phyloP scores from a whole-genome alignment of 2,888 invertebrate genomes.

The Flabesymbios commensalis region DNA sequence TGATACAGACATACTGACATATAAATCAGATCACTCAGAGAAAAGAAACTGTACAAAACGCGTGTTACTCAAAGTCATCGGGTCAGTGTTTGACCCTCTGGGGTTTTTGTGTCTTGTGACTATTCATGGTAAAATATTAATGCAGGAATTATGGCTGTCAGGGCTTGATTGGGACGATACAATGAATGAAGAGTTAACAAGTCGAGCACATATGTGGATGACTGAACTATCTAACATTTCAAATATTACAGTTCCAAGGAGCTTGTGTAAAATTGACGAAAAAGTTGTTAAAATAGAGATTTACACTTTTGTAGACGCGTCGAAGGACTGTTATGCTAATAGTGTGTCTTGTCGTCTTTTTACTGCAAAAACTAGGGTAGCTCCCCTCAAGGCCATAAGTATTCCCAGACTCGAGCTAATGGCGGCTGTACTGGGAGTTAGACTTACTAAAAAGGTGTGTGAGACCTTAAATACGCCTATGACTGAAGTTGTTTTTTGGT shows the following conservation, averaged over 20 bases:
- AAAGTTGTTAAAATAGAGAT: background rate
- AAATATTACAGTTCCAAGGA: slow-evolving; percentile 4
- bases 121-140: slow-evolving; percentile 4
- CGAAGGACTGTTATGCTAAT: slow-evolving; percentile 15
- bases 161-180: slow-evolving; percentile 19
- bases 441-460: background rate
- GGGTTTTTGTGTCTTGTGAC: slow-evolving; percentile 7
- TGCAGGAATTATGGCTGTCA: slow-evolving; percentile 15
- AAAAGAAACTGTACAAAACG: background rate
- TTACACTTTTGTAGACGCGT: slow-evolving; percentile 17
- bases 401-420: slow-evolving; percentile 16
- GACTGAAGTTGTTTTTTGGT: slow-evolving; percentile 9
- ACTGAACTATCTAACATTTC: slow-evolving; percentile 4
- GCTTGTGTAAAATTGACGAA: slow-evolving; percentile 2
- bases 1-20: slow-evolving; percentile 5
- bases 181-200: background rate
- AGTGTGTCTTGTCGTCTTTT: background rate
- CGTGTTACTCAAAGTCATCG: background rate
- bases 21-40: too few relatives aligned
- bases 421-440: slow-evolving; percentile 7
- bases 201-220: slow-evolving; percentile 5
- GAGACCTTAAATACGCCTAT: too few relatives aligned
- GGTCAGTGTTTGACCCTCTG: slow-evolving; percentile 4
- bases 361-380: slow-evolving; percentile 11
- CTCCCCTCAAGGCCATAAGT: slow-evolving; percentile 9